Percentiles rank a stretch among this genome's conserved stretches.
These are phyloP conservation scores for Acrocephalus scirpaceus DNA, from an alignment of 2,797 vertebrate genomes.

Conservation along the genomic window DNA sequence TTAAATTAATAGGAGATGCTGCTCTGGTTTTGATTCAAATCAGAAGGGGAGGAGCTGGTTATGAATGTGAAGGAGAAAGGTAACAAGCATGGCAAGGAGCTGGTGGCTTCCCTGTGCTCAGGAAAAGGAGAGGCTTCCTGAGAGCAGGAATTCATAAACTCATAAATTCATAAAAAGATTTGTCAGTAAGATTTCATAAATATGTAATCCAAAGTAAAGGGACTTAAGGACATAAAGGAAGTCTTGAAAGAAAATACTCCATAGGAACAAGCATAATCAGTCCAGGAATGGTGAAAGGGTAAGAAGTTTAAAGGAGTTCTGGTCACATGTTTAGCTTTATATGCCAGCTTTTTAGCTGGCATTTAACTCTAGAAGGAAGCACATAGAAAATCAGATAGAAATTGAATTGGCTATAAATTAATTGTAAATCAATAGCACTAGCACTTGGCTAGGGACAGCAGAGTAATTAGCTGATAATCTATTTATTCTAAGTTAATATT, in stretches of 20 bases:
- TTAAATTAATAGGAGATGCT: neutral
- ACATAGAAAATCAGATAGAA: neutral
- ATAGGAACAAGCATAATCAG: neutral
- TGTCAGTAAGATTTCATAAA: neutral
- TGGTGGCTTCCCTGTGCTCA: neutral
- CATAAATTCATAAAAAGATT: neutral
- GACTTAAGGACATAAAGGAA: neutral
- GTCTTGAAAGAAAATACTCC: neutral
- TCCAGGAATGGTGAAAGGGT: neutral
- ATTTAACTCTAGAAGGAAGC: neutral
- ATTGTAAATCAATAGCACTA: neutral
- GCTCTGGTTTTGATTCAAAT: neutral
- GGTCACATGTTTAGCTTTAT: neutral
- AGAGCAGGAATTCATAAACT: neutral
- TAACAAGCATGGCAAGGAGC: fast-evolving
- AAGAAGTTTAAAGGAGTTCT: neutral
- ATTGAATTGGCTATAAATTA: neutral
- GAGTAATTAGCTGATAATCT: neutral
- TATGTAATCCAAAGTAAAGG: neutral
- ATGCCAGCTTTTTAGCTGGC: too few species aligned
- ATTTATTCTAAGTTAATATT: neutral
- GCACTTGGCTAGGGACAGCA: neutral
- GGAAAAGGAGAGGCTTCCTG: neutral
- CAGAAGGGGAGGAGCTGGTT: neutral
- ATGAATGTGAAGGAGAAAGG: neutral